Base-by-base conservation (phyloP, 2,113 vertebrate genomes). In the Artemisiospiza belli region DNA sequence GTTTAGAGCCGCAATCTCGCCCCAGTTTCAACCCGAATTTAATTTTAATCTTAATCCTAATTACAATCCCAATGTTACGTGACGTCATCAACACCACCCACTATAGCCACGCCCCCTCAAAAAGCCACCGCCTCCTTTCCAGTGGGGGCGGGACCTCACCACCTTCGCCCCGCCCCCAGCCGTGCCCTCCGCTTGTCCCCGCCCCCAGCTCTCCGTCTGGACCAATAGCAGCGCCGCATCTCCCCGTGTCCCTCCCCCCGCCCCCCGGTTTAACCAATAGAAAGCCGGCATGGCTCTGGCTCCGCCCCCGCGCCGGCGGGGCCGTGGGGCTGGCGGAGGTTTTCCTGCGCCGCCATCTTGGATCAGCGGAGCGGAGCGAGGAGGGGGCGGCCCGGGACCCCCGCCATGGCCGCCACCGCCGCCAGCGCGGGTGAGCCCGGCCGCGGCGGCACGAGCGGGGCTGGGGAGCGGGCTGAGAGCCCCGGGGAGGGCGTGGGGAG, bases 61-160 rank as follows among this genome's bases (percentile, higher is more conserved):
- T n/a, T 14, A 12, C 22, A 24, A 18, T 19, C 43, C n/a, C 23
- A 20, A 19, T 15, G 3, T 5, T 9, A 0, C 3, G 23, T 78
- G 74, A 87, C 74, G 64, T 54, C 47, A 78, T 0, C 5, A 22
- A 0, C 33, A 12, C 12, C 8, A 6, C 33, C 27, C 28, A 1
- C 5, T 0, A 0, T 2, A 0, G 1, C 33, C 55, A 10, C 64
- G n/a, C 84, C 84, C 31, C 24, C 7, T 2, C 4, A 0, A 0
- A 3, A 7, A 6, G 5, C 43, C 1, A n/a, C 2, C 62, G 20
- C 72, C 72, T 1, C 4, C 1, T 17, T 1, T 0, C 0, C 8
- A 0, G 0, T 9, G 8, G 4, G 43, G 83, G 70, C 52, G 83
- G 24, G 12, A 0, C 15, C 0, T 0, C 0, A 0, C 4, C 3